Evolutionary conservation across 1,140 invertebrate genomes (phyloP).

Genomic region (Cherax quadricarinatus): DNA sequence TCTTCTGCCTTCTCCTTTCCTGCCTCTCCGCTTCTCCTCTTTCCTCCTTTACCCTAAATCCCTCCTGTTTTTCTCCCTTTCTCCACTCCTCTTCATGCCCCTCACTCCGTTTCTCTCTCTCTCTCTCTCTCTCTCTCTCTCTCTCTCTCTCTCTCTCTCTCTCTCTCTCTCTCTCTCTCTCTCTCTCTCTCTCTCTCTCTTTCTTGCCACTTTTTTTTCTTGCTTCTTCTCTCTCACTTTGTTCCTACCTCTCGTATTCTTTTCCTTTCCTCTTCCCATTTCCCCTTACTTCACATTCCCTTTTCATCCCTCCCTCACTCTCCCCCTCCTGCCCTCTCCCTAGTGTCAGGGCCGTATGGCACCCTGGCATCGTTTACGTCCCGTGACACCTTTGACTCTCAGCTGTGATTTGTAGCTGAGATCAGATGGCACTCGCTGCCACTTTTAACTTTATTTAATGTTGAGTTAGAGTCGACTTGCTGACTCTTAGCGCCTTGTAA

Average conservation of each 20-base stretch:
- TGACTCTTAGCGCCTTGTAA: no score
- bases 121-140: no score
- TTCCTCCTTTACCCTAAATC: neutral
- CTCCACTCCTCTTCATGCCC: neutral
- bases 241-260: no score
- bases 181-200: no score
- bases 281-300: conserved; percentile 2
- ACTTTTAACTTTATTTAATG: conserved; percentile 9
- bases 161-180: neutral
- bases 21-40: neutral
- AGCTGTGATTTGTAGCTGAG: conserved; percentile 49
- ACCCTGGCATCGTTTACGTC: conserved; percentile 56
- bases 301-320: neutral
- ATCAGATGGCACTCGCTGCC: conserved; percentile 40
- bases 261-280: neutral
- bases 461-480: no score
- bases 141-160: no score
- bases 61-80: neutral
- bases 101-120: neutral
- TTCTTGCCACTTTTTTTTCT: no score
- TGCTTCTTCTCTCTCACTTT: no score
- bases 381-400: conserved; percentile 41
- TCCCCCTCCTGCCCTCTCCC: neutral
- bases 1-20: neutral
- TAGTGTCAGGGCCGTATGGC: conserved; percentile 41